phyloP scores from a whole-genome alignment of 2,113 vertebrate genomes.

The Serilophus lunatus region DNA sequence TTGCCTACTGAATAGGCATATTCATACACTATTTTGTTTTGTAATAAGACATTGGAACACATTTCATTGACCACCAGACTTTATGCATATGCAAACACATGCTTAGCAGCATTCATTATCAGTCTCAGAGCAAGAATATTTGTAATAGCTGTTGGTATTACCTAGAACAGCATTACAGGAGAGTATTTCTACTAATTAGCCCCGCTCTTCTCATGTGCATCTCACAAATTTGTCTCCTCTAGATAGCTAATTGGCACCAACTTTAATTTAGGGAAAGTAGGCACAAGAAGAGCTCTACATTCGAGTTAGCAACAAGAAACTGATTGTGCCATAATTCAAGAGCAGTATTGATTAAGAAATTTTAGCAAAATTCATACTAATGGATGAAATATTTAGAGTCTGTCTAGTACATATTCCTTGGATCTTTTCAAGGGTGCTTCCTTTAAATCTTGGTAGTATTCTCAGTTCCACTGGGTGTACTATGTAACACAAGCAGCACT shows the following conservation, averaged over 20 bases:
- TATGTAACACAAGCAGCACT: not conserved
- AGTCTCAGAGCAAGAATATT: not conserved
- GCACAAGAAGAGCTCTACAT: not conserved
- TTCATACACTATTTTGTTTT: not conserved
- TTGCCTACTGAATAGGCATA: not conserved
- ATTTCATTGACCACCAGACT: not conserved
- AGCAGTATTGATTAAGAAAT: not conserved
- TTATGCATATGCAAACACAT: not conserved
- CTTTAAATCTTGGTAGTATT: constrained; percentile 53
- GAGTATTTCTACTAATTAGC: not conserved
- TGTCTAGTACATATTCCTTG: not conserved
- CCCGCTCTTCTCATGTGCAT: not conserved
- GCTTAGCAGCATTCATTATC: not conserved
- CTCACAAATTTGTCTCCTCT: not conserved
- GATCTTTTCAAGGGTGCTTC: not conserved
- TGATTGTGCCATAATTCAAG: not conserved
- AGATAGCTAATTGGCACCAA: constrained; percentile 13
- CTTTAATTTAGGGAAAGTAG: not conserved
- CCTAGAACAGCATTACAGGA: not conserved
- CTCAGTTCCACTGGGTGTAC: not conserved
- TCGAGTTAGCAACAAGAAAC: constrained; percentile 21
- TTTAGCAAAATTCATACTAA: constrained; percentile 25
- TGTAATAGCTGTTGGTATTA: not conserved
- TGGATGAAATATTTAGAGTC: constrained; percentile 12
- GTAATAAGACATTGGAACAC: not conserved